A percentile compares a stretch with the other conserved stretches of the same genome.
phyloP scores from a whole-genome alignment of 1,140 invertebrate species.

The Calosoma granatense region DNA sequence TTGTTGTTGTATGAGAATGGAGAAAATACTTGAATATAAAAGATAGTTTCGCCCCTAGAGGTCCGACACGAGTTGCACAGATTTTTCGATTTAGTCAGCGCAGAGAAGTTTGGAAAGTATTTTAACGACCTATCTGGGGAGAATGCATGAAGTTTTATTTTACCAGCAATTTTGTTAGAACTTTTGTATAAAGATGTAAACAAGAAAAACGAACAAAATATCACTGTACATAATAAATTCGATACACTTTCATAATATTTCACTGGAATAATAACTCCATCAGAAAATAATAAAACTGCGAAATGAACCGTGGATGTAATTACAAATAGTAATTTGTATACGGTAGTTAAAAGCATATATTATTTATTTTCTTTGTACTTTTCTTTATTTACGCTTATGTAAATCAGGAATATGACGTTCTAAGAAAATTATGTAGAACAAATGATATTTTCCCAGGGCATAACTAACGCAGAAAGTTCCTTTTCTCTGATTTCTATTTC shows the following conservation, averaged over 20 bases:
- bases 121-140: slow-evolving; percentile 1
- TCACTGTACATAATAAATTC: neutral
- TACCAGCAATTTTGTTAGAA: neutral
- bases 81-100: slow-evolving; percentile 5
- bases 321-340: too few relatives aligned
- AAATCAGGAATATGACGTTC: too few relatives aligned
- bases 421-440: too few relatives aligned
- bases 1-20: neutral
- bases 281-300: too few relatives aligned
- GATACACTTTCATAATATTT: neutral
- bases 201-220: neutral
- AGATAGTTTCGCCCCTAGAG: neutral
- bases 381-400: too few relatives aligned
- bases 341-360: too few relatives aligned
- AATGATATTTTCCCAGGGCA: too few relatives aligned
- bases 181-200: slow-evolving; percentile 2
- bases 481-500: too few relatives aligned
- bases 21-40: neutral
- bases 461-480: too few relatives aligned
- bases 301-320: too few relatives aligned
- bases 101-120: neutral
- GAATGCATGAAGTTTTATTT: neutral
- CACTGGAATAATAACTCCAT: too few relatives aligned
- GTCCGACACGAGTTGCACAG: neutral
- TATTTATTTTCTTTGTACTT: too few relatives aligned